Conservation (phyloP, 2,888 invertebrate genomes). For the Meta bourneti region DNA sequence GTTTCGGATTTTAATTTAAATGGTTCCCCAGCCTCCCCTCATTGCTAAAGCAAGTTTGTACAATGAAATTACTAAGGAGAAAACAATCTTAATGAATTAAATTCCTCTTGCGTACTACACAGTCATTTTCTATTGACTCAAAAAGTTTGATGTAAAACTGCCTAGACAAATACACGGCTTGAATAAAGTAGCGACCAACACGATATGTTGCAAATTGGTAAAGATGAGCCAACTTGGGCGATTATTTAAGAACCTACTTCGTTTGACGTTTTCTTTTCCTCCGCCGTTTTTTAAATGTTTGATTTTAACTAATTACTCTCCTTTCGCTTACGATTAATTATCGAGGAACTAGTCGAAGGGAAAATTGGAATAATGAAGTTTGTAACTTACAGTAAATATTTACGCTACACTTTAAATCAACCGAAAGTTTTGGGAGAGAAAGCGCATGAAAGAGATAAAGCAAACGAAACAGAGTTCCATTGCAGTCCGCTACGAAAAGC, state of each 20-base stretch:
- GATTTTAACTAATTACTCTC: conserved; percentile 61
- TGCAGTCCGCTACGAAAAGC: conserved; percentile 36
- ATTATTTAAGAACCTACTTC: conserved; percentile 12
- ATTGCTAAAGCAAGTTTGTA: conserved; percentile 2
- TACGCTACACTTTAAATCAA: conserved; percentile 67
- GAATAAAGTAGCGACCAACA: background rate
- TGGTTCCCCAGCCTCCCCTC: no score
- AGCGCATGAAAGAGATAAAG: background rate
- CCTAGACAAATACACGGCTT: background rate
- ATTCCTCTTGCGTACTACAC: background rate
- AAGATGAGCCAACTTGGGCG: background rate
- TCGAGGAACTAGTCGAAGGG: conserved; percentile 42
- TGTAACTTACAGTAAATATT: conserved; percentile 67
- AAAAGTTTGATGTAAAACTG: background rate
- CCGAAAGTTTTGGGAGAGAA: conserved; percentile 40
- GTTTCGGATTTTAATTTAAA: conserved; percentile 17
- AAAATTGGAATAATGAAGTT: conserved; percentile 63
- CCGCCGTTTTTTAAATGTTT: conserved; percentile 50
- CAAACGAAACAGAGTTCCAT: conserved; percentile 38
- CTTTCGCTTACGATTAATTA: conserved; percentile 67
- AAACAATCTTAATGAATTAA: conserved; percentile 23
- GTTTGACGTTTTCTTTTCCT: background rate
- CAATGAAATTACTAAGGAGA: background rate
- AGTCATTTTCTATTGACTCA: background rate
- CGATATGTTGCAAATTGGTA: background rate